Base-by-base conservation (phyloP, 2,113 vertebrate genomes). In the Cyprinus carpio region DNA sequence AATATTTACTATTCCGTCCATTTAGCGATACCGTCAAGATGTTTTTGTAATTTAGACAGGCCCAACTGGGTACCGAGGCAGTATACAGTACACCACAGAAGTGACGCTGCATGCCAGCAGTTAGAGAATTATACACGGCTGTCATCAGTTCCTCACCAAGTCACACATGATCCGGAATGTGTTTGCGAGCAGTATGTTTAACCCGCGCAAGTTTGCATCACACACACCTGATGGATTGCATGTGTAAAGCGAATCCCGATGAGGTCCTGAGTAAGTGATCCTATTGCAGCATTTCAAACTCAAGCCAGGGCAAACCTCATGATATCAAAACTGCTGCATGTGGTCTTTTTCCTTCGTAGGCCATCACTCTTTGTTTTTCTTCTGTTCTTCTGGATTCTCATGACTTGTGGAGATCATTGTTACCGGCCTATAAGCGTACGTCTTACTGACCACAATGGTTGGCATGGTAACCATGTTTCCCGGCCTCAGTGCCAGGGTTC, bases 361-460 rank as follows among this genome's bases (percentile, higher is more conserved):
- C 58, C 82, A 77, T 72, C 27, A 2, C 62, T 84, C 37, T 88
- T 88, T 88, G 77, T 86, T 86, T 86, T 80, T 67, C 76, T 76
- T 83, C 43, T 4, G 13, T 67, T 74, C 84, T 86, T 88, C 74
- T 83, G 51, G 69, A 81, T 77, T 60, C 51, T 71, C 86, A 81
- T 37, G 51, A 81, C 71, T 75, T 29, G 75, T 51, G 29, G 43
- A 79, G 80, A 83, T 85, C 80, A 84, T 87, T 76, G 80, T 85
- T 85, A 54, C 58, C 43, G 29, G 67, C 86, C 79, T 85, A 83
- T 80, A 69, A 84, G 83, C 79, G 75, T 79, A 82, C 79, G 27
- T 49, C n/a, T 40, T 87, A 84, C 89, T 88, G 87, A 90, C 89
- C 89, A 62, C 87, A 88, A 84, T 78, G n/a, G 77, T 82, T 90